A percentile compares a stretch with the other conserved stretches of the same genome.
Conservation (phyloP, 1,140 invertebrate genomes). For the Agrypnia vestita region DNA sequence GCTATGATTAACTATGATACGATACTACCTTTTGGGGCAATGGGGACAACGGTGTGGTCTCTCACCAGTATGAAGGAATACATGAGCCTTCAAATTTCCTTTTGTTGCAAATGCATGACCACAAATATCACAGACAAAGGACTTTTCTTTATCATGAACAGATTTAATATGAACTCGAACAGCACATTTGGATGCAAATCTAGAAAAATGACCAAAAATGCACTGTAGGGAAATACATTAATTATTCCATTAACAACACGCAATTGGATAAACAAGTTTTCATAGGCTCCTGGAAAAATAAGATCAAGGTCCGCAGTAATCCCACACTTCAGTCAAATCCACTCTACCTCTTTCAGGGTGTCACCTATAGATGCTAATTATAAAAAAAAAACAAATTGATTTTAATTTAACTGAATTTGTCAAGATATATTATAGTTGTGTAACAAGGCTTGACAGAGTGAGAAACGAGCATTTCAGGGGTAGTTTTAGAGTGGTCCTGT, state of each 20-base stretch:
- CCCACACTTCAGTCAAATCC: too few relatives aligned
- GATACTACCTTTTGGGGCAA: slow-evolving; percentile 51
- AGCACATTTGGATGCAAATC: slow-evolving; percentile 50
- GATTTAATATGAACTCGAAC: slow-evolving; percentile 48
- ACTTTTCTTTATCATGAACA: slow-evolving; percentile 47
- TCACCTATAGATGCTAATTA: too few relatives aligned
- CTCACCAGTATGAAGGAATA: slow-evolving; percentile 44
- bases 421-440: too few relatives aligned
- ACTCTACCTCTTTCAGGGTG: too few relatives aligned
- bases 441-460: too few relatives aligned
- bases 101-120: slow-evolving; percentile 53
- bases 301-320: not conserved
- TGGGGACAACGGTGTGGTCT: slow-evolving; percentile 43
- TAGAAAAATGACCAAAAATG: slow-evolving; percentile 8
- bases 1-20: too few relatives aligned
- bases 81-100: slow-evolving; percentile 54
- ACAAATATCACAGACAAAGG: slow-evolving; percentile 57
- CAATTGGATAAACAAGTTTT: slow-evolving; percentile 3
- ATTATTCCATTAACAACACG: not conserved
- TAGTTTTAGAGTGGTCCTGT: too few relatives aligned
- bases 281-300: not conserved
- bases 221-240: not conserved
- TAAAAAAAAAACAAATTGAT: too few relatives aligned
- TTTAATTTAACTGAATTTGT: too few relatives aligned
- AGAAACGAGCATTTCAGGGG: too few relatives aligned